Evolutionary conservation across 2,797 vertebrate genomes (phyloP), one percentile per base, ranked within the genome.

Genomic region (Anabacerthia variegaticeps): DNA sequence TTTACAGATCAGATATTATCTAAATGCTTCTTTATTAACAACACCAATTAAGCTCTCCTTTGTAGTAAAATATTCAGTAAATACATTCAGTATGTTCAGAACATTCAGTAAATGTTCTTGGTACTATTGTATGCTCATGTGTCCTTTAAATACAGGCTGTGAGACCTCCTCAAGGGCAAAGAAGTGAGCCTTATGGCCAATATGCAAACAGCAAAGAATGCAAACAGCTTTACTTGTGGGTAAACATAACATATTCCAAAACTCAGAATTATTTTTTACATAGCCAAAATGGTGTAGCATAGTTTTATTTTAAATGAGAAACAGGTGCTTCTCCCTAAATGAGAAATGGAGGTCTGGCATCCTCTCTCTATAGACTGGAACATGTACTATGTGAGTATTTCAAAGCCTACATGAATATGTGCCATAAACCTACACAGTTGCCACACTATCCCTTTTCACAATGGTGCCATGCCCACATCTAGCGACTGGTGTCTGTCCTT

Each of bases 11-110:
- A 93, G 46, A 52, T 34, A 65, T 82, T 80, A 81, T 62, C 54
- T 89, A 77, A 88, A 61, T n/a, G 24, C 5, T 74, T 75, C 67
- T 79, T 71, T 88, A 85, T 80, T 89, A 89, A 77, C 61, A 88
- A 32, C 46, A 86, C 37, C 15, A 92, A 66, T 92, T 93, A 92
- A 85, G 23, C 6, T 75, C 9, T 55, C 34, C 27, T 83, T 76
- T 51, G 77, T 9, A 68, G 26, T 48, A 54, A 74, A 95, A 56
- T 68, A 72, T 20, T 58, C 44, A 62, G 34, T 30, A 83, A 91
- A 76, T 48, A 43, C 13, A 84, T 52, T 46, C 30, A 49, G 44
- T 65, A 54, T 6, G 7, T 34, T 49, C 8, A 72, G 48, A 85
- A 85, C 39, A n/a, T 58, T 84, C 59, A 85, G 52, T 51, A 69